Evolutionary conservation across 2,888 invertebrate genomes (phyloP).

Genomic region (Mystacides longicornis): DNA sequence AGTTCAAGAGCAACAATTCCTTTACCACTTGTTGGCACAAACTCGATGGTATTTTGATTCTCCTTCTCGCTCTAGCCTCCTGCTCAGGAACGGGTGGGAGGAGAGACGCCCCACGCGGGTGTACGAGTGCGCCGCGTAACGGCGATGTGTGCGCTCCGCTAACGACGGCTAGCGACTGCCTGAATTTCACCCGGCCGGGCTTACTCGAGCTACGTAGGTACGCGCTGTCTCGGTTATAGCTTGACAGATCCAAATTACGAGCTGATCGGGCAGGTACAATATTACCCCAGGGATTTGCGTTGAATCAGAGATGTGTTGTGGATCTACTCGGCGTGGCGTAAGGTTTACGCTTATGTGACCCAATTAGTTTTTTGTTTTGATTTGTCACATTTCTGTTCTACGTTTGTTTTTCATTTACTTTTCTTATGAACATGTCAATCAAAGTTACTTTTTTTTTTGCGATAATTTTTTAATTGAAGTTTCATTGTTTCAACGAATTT

Average conservation of each 20-base stretch:
- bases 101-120: neutral
- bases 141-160: constrained; percentile 14
- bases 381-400: neutral
- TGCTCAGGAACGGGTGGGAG: constrained; percentile 1
- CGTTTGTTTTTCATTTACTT: neutral
- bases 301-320: neutral
- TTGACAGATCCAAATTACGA: constrained; percentile 4
- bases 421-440: too few species aligned
- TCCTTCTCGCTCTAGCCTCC: neutral
- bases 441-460: too few species aligned
- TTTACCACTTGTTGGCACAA: constrained; percentile 14
- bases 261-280: constrained; percentile 1
- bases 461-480: too few species aligned
- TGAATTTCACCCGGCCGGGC: constrained; percentile 10
- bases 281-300: neutral
- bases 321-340: neutral
- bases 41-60: neutral
- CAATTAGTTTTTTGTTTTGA: neutral
- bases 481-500: too few species aligned
- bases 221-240: neutral
- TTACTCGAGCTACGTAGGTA: constrained; percentile 1
- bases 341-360: constrained; percentile 2
- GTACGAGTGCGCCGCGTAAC: constrained; percentile 7
- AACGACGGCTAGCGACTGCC: constrained; percentile 18
- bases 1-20: constrained; percentile 11